Percentiles rank a stretch among this genome's conserved stretches.
These are phyloP conservation scores for Parnassius mnemosyne DNA, from an alignment of 2,888 invertebrate genomes.

Conservation along the genomic window DNA sequence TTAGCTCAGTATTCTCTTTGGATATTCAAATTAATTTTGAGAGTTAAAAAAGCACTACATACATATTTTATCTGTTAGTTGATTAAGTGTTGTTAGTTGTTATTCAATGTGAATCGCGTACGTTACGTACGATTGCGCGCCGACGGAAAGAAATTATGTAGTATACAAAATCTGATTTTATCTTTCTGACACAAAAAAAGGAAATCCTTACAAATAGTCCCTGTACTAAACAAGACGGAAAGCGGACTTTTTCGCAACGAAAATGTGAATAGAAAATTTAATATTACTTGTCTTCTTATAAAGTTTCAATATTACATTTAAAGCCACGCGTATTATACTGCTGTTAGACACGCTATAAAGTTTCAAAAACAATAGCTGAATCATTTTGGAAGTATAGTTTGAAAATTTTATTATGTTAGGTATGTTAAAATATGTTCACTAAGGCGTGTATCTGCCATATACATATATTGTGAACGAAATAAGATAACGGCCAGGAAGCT, in stretches of 20 bases:
- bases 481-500: conserved; percentile 21
- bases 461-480: conserved; percentile 6
- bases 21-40: neutral
- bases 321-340: neutral
- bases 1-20: no score
- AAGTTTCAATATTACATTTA: neutral
- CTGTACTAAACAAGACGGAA: conserved; percentile 21
- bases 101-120: conserved; percentile 16
- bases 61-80: neutral
- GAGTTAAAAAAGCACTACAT: neutral
- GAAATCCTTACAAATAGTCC: conserved; percentile 24
- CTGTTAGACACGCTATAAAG: no score
- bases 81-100: conserved; percentile 2
- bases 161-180: conserved; percentile 20
- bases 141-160: conserved; percentile 17
- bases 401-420: neutral
- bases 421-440: conserved; percentile 1
- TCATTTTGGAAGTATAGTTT: neutral
- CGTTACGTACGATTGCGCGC: conserved; percentile 1
- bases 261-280: conserved; percentile 15
- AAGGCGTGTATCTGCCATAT: neutral
- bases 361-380: neutral
- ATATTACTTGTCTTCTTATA: conserved; percentile 2
- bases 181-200: conserved; percentile 17
- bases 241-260: conserved; percentile 12